Evolutionary conservation across 1,140 invertebrate species (phyloP).

Genomic region (Araneus ventricosus): DNA sequence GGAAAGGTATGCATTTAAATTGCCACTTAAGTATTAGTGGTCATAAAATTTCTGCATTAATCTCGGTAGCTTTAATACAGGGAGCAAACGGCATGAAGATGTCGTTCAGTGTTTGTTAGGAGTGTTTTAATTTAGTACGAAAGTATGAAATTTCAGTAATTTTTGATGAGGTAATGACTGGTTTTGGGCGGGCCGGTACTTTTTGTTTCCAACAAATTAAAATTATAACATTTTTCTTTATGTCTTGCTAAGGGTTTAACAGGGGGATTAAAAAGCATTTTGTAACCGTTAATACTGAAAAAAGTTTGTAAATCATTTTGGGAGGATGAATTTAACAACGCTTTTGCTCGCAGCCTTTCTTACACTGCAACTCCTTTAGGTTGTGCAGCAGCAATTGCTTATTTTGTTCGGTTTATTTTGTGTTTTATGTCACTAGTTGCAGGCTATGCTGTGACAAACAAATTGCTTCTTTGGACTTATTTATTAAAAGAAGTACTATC

Average conservation of each 20-base stretch:
- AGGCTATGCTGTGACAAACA: too few species aligned
- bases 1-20: background rate
- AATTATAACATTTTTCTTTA: background rate
- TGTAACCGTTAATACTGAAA: background rate
- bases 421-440: too few species aligned
- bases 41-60: too few species aligned
- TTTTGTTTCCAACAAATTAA: background rate
- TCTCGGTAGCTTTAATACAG: too few species aligned
- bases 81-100: too few species aligned
- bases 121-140: background rate
- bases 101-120: too few species aligned
- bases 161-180: slow-evolving; percentile 4
- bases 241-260: background rate
- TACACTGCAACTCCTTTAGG: background rate
- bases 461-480: slow-evolving; percentile 21
- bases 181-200: too few species aligned
- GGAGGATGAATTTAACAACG: too few species aligned
- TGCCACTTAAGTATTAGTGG: background rate
- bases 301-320: background rate
- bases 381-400: slow-evolving; percentile 33
- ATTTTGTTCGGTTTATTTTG: too few species aligned
- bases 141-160: background rate
- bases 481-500: background rate
- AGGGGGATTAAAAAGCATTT: background rate
- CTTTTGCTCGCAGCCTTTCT: background rate